phyloP scores from a whole-genome alignment of 2,797 vertebrate genomes.

The Aselliscus stoliczkanus region DNA sequence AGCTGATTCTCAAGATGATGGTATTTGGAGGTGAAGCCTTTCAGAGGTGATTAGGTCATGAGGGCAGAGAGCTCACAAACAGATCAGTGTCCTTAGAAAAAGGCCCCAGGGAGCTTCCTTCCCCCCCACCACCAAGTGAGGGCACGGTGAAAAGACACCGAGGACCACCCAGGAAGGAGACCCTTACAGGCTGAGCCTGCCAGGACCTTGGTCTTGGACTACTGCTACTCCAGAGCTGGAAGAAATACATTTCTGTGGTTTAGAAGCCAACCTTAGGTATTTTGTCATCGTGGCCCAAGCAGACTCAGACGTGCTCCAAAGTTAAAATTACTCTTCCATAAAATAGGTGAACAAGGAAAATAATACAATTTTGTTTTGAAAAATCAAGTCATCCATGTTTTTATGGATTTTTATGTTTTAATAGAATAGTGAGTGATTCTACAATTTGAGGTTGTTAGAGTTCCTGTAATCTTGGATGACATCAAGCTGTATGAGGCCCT shows the following conservation, averaged over 20 bases:
- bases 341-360: neutral
- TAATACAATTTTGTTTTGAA: neutral
- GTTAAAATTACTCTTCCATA: neutral
- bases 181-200: too few relatives aligned
- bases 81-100: neutral
- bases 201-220: neutral
- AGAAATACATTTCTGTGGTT: too few relatives aligned
- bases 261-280: neutral
- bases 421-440: neutral
- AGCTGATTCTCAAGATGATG: too few relatives aligned
- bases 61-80: neutral
- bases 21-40: neutral
- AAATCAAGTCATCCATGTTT: neutral
- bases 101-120: neutral
- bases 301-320: neutral
- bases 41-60: neutral
- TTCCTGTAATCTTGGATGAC: neutral
- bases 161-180: neutral
- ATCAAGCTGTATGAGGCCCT: too few relatives aligned
- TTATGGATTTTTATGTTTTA: neutral
- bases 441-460: neutral
- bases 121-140: neutral
- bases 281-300: fast-evolving
- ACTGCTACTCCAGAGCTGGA: neutral
- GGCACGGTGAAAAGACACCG: neutral